A percentile compares a stretch with the other conserved stretches of the same genome.
These are phyloP conservation scores for Sturnus vulgaris DNA, from an alignment of 2,113 vertebrate species.

Conservation along the genomic window DNA sequence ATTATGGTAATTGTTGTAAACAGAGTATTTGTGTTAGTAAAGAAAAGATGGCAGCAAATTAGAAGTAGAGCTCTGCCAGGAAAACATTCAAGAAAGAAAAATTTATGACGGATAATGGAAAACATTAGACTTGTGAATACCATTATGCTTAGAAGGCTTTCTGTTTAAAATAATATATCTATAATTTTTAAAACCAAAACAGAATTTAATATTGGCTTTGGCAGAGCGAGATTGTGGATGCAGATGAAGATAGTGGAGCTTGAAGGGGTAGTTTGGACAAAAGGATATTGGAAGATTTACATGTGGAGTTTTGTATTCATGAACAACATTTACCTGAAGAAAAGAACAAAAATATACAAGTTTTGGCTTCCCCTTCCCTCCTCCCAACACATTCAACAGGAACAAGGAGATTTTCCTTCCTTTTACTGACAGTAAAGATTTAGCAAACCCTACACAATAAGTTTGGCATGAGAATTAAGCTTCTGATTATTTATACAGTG, in stretches of 20 bases:
- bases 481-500: neutral
- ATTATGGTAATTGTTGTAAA: conserved; percentile 50
- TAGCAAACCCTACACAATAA: neutral
- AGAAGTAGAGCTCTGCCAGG: neutral
- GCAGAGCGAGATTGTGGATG: neutral
- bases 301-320: neutral
- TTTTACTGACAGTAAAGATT: neutral
- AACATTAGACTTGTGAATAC: neutral
- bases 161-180: neutral
- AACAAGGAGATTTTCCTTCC: neutral
- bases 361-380: neutral
- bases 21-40: conserved; percentile 15
- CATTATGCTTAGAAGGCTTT: neutral
- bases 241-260: neutral
- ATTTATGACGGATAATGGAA: neutral
- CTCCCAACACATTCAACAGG: neutral
- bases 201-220: neutral
- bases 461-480: neutral
- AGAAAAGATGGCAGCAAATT: neutral
- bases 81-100: neutral
- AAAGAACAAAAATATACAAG: neutral
- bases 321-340: neutral
- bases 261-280: neutral
- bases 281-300: neutral
- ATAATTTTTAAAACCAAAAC: neutral